Percentiles rank a stretch among this genome's conserved stretches.
Evolutionary conservation across 2,888 invertebrate species (phyloP).

Genomic region (Cephus sareptanus): DNA sequence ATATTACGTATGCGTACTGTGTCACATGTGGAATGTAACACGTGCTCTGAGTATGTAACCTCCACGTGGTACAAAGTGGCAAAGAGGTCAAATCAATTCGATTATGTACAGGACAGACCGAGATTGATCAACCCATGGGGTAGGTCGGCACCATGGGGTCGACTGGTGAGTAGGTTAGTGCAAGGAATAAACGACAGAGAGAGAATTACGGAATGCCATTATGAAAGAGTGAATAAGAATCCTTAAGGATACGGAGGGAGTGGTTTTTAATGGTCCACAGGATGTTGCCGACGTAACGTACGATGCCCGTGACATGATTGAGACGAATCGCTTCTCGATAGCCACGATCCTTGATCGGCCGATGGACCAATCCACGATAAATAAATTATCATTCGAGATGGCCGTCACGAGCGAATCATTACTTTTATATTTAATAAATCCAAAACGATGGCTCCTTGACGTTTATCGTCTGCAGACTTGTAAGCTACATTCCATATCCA

Average conservation of each 20-base stretch:
- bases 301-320: constrained; percentile 25
- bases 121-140: constrained; percentile 29
- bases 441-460: neutral
- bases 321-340: constrained; percentile 32
- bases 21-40: constrained; percentile 2
- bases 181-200: constrained; percentile 13
- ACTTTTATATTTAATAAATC: neutral
- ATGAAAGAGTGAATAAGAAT: constrained; percentile 7
- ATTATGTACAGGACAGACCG: constrained; percentile 17
- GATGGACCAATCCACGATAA: neutral
- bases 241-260: constrained; percentile 14
- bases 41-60: constrained; percentile 1
- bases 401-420: neutral
- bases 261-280: constrained; percentile 15
- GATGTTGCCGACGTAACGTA: constrained; percentile 6
- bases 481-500: neutral
- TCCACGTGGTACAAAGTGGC: constrained; percentile 7
- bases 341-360: neutral
- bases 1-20: neutral
- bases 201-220: neutral
- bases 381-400: neutral
- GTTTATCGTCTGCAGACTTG: neutral
- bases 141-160: constrained; percentile 32
- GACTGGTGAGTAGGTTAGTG: constrained; percentile 8
- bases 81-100: constrained; percentile 30